Conservation (phyloP, 2,113 vertebrate species). For the Crocuta crocuta region DNA sequence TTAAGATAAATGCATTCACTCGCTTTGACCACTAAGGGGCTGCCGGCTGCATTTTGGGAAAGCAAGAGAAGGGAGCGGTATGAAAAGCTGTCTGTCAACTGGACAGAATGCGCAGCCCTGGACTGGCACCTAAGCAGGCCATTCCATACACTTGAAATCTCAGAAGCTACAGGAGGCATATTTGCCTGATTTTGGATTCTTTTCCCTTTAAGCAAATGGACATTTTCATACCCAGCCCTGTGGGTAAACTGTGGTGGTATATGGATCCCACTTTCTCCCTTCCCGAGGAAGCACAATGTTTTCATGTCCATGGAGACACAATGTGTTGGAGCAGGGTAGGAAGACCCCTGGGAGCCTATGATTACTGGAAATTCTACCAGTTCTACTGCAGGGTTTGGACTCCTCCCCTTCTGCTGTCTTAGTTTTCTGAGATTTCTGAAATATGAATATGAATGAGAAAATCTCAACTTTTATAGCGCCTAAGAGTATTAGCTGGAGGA, state of each 20-base stretch:
- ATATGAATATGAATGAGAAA: neutral
- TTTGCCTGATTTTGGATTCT: neutral
- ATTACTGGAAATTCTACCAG: neutral
- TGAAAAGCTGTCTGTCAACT: neutral
- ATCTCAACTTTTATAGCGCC: neutral
- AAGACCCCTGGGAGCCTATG: neutral
- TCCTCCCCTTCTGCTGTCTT: neutral
- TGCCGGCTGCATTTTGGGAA: neutral
- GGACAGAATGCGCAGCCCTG: neutral
- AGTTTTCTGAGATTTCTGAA: neutral
- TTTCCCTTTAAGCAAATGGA: neutral
- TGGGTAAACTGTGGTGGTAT: neutral
- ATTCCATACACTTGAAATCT: neutral
- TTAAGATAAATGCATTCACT: constrained; percentile 4
- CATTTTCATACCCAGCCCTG: neutral
- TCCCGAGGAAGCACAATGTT: neutral
- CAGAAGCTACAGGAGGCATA: neutral
- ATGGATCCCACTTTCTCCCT: neutral
- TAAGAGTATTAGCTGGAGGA: neutral
- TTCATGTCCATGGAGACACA: neutral
- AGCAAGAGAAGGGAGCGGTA: neutral
- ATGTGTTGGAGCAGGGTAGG: neutral
- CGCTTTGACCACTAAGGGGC: neutral
- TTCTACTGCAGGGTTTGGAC: neutral
- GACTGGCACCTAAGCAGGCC: neutral